Evolutionary conservation across 2,797 vertebrate genomes (phyloP), one percentile per base, ranked within the genome.

Genomic region (Craterocephalus amniculus): DNA sequence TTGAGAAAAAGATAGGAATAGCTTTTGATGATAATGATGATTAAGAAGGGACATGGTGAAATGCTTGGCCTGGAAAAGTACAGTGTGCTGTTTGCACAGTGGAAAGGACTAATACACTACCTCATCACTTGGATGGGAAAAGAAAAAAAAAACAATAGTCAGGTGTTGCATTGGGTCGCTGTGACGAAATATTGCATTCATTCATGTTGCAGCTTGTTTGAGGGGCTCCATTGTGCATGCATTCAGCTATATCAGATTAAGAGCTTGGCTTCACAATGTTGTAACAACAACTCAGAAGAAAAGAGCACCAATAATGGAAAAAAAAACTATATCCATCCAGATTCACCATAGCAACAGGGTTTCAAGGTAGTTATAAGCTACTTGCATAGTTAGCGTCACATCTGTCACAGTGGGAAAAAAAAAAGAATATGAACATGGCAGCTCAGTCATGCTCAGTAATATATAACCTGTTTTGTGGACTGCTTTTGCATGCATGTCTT

Each of bases 231-330:
- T 63, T 79, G 71, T 87, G 70, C 71, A 79, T 74, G 67, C 67
- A 76, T 80, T 80, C 79, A 79, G 77, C 63, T 83, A 34, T 55
- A 45, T 73, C 72, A 78, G 74, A 89, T 87, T 84, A 85, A 81
- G 57, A 88, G 72, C 70, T 72, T 68, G 80, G 63, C 76, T 75
- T 87, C 70, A 32, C 63, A 83, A 74, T 38, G 61, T 58, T 52
- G 55, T 51, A 70, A 76, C 63, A 83, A 73, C 72, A 85, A 79
- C 22, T 29, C 66, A 70, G 70, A 74, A 76, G 79, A 83, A 67
- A 73, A 81, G 56, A 79, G 40, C 26, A 13, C 72, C 54, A 83
- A 70, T 75, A 78, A 81, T 60, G 78, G 51, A 27, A 4, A 35
- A 16, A 20, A 20, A 63, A 32, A 58, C 59, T 55, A 63, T 59